Evolutionary conservation across 2,797 vertebrate genomes (phyloP).

Genomic region (Rachycentron canadum): DNA sequence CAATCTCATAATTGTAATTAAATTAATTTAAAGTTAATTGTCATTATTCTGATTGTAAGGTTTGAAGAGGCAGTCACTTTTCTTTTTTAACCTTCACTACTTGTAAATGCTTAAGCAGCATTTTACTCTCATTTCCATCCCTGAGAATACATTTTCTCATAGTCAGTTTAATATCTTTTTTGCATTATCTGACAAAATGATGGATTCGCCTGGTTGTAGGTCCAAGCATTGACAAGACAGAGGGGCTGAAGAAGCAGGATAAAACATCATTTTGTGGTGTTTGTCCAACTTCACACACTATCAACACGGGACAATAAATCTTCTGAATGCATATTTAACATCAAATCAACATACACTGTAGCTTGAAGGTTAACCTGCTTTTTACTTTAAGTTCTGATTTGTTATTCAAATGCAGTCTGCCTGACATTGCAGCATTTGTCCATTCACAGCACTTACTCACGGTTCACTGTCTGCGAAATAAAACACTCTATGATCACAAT

Average conservation of each 20-base stretch:
- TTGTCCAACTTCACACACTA: slow-evolving; percentile 71
- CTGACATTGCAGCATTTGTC: slow-evolving; percentile 53
- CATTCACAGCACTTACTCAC: slow-evolving; percentile 47
- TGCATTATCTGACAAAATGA: slow-evolving; percentile 83
- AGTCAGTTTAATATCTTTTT: slow-evolving; percentile 82
- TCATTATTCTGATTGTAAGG: slow-evolving; percentile 43
- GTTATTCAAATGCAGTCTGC: slow-evolving; percentile 74
- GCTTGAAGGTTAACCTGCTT: slow-evolving; percentile 82
- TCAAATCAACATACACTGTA: slow-evolving; percentile 78
- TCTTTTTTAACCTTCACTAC: slow-evolving; percentile 77
- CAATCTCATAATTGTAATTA: slow-evolving; percentile 22
- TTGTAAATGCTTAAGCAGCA: slow-evolving; percentile 77
- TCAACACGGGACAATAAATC: slow-evolving; percentile 80
- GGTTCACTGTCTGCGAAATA: slow-evolving; percentile 51
- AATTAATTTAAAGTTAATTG: slow-evolving; percentile 25
- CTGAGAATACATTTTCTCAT: slow-evolving; percentile 77
- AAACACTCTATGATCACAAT: slow-evolving; percentile 44
- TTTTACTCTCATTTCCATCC: slow-evolving; percentile 77
- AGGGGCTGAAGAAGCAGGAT: slow-evolving; percentile 35
- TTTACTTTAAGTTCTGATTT: slow-evolving; percentile 64
- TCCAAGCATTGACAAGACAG: slow-evolving; percentile 75
- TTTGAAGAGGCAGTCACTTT: slow-evolving; percentile 56
- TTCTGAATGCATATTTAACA: slow-evolving; percentile 81
- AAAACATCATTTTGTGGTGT: slow-evolving; percentile 62
- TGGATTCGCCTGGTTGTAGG: slow-evolving; percentile 85